Evolutionary conservation across 2,888 invertebrate genomes (phyloP).

Genomic region (Tipula helvola): DNA sequence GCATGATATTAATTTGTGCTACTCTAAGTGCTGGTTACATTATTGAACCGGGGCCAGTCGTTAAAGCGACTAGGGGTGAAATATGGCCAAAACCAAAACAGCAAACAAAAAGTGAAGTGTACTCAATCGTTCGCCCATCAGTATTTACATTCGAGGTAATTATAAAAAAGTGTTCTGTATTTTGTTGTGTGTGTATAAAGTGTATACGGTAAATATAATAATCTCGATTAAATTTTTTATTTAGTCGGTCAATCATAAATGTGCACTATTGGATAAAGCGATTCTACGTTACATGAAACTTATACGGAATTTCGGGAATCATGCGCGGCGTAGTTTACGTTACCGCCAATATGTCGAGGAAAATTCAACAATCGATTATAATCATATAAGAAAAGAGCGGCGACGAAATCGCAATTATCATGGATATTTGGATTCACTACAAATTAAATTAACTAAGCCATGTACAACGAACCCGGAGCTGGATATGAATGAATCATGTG

Average conservation of each 20-base stretch:
- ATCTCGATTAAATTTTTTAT: slow-evolving; percentile 11
- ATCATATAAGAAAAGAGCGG: not conserved
- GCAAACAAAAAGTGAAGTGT: slow-evolving; percentile 35
- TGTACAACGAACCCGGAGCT: slow-evolving; percentile 55
- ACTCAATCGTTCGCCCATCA: slow-evolving; percentile 38
- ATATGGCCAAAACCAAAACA: slow-evolving; percentile 56
- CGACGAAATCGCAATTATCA: slow-evolving; percentile 18
- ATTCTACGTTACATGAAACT: slow-evolving; percentile 41
- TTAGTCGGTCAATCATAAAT: slow-evolving; percentile 36
- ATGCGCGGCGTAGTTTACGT: not conserved
- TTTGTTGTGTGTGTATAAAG: not conserved
- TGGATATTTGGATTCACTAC: slow-evolving; percentile 26
- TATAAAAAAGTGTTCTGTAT: slow-evolving; percentile 4
- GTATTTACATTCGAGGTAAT: slow-evolving; percentile 41
- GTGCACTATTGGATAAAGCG: slow-evolving; percentile 44
- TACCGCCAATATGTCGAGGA: not conserved
- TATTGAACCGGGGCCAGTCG: slow-evolving; percentile 30
- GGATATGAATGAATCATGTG: slow-evolving; percentile 68
- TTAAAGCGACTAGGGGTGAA: slow-evolving; percentile 33
- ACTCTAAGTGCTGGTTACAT: slow-evolving; percentile 15
- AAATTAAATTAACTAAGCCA: slow-evolving; percentile 41
- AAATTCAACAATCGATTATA: not conserved
- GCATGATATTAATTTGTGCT: not conserved
- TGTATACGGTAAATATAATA: not conserved
- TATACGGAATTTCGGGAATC: slow-evolving; percentile 14